Base-by-base conservation (phyloP, 2,113 vertebrate genomes). In the Poecile atricapillus region DNA sequence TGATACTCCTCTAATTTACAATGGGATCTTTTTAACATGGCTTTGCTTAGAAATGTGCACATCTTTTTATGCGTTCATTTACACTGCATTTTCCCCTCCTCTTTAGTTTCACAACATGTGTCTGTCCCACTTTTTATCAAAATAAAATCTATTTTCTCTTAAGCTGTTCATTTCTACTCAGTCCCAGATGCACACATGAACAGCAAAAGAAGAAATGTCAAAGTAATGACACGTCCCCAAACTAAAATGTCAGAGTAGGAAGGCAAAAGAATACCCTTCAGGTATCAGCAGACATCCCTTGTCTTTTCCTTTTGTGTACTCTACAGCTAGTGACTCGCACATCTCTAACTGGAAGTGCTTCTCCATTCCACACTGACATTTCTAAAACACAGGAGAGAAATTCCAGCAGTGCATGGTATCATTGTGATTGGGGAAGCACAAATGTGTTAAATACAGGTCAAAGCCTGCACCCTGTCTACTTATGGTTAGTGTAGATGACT, bases 11-110 rank as follows among this genome's bases (percentile, higher is more conserved):
- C 50, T 89, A 20, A 71, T 79, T 85, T 91, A 63, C 7, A 23
- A 68, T 35, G 5, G 18, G 17, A 67, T 81, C 19, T 71, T 93
- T 80, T 49, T 41, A 76, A 67, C 2, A 2, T n/a, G 6, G 9
- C 10, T 86, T 83, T 87, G 24, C 52, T 63, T 71, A 68, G 30
- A 49, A 82, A 73, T 18, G 11, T 79, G 13, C 9, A 39, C 8
- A 12, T 43, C 16, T 31, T 69, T 60, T 68, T 37, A 78, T 14
- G 35, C 1, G 4, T 41, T 68, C 22, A 79, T 75, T 84, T 82
- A 53, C n/a, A 49, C 18, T 46, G 35, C 22, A 16, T 65, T 93
- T 55, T 5, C 0, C 2, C 6, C 13, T 0, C 0, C 16, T 44
- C 68, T 75, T 79, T 24, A 39, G 33, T 9, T 87, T 87, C 85